Evolutionary conservation across 2,797 vertebrate species (phyloP).

Genomic region (Rhinophrynus dorsalis): DNA sequence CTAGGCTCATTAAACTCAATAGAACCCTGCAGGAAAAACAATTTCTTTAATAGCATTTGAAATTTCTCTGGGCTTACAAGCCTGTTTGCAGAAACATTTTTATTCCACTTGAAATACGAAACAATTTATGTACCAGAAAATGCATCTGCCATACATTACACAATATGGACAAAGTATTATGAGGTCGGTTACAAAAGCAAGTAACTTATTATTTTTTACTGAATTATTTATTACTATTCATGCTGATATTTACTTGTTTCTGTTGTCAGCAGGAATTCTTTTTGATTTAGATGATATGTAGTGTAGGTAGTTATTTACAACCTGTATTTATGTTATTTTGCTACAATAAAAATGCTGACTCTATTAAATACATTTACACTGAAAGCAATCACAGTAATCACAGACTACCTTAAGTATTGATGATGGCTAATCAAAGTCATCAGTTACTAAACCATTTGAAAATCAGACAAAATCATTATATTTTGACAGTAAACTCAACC

Average conservation of each 20-base stretch:
- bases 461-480: too few relatives aligned
- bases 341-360: not conserved
- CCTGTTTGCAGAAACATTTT: conserved; percentile 46
- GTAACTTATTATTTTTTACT: conserved; percentile 42
- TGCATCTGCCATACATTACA: conserved; percentile 45
- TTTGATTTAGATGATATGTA: conserved; percentile 14
- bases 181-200: conserved; percentile 27
- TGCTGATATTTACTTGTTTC: conserved; percentile 43
- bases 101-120: conserved; percentile 48
- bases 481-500: too few relatives aligned
- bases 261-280: conserved; percentile 26
- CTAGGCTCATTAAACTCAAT: conserved; percentile 60
- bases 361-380: not conserved
- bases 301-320: conserved; percentile 8
- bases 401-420: too few relatives aligned
- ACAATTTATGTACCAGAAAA: conserved; percentile 49
- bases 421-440: too few relatives aligned
- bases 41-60: conserved; percentile 54
- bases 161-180: conserved; percentile 36
- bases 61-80: conserved; percentile 55
- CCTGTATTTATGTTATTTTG: not conserved
- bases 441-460: too few relatives aligned
- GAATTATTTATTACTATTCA: conserved; percentile 43
- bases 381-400: too few relatives aligned
- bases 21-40: conserved; percentile 54